phyloP scores from a whole-genome alignment of 92 coral and sea anemone genomes.

The Epizoanthus stellaris region DNA sequence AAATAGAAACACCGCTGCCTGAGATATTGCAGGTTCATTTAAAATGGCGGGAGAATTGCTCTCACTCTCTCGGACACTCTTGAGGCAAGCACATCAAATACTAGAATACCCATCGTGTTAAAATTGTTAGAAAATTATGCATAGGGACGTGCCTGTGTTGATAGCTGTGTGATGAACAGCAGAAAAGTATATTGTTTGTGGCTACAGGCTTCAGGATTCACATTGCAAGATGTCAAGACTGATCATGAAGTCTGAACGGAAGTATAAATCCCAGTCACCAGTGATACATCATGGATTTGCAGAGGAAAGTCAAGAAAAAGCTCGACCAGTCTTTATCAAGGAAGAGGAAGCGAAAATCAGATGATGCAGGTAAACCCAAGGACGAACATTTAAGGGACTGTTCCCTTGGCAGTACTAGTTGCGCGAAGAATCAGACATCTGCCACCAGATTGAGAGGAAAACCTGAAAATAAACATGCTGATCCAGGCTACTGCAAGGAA shows the following conservation, averaged over 20 bases:
- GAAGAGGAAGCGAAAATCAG: constrained; percentile 30
- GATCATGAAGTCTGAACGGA: too few relatives aligned
- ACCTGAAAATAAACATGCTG: background rate
- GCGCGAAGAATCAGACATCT: background rate
- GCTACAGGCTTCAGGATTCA: background rate
- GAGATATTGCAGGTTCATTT: background rate
- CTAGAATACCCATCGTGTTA: background rate
- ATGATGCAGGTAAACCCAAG: background rate
- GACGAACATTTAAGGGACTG: background rate
- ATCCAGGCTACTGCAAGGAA: background rate
- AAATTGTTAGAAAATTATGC: background rate
- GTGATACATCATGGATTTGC: background rate
- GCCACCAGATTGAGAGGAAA: background rate
- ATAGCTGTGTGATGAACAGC: too few relatives aligned
- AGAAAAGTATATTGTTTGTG: constrained; percentile 11
- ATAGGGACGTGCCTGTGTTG: background rate
- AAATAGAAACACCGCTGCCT: background rate
- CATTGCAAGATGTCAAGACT: too few relatives aligned
- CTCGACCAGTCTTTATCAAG: constrained; percentile 18
- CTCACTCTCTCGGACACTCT: background rate
- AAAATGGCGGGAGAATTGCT: background rate
- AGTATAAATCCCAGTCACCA: too few relatives aligned
- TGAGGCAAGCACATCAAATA: too few relatives aligned
- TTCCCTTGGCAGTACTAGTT: background rate
- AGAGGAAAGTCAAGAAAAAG: background rate